Percentiles rank a stretch among this genome's conserved stretches.
These are phyloP conservation scores for Conchocele bisecta DNA, from an alignment of 2,888 invertebrate species.

Conservation along the genomic window DNA sequence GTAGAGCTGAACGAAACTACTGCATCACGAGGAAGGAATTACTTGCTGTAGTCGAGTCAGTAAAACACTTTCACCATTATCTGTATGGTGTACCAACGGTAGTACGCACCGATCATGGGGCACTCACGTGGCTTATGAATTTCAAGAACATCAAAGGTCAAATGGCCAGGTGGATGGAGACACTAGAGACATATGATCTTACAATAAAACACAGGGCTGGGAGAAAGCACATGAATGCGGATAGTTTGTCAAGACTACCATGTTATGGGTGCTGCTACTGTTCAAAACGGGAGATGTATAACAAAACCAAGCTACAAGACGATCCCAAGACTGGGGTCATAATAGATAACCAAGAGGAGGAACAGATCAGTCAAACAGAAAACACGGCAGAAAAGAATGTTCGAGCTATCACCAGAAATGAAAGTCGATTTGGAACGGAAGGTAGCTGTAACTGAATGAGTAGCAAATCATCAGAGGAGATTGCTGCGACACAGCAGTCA, in stretches of 20 bases:
- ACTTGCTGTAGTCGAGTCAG: slow-evolving; percentile 35
- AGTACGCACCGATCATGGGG: slow-evolving; percentile 54
- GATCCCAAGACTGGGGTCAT: too few species aligned
- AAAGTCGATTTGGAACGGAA: too few species aligned
- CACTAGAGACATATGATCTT: slow-evolving; percentile 27
- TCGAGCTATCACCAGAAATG: too few species aligned
- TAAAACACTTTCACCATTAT: slow-evolving; percentile 53
- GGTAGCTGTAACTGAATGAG: too few species aligned
- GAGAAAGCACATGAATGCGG: slow-evolving; percentile 23
- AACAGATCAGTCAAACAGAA: too few species aligned
- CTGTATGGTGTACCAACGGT: slow-evolving; percentile 41
- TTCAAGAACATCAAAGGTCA: slow-evolving; percentile 39
- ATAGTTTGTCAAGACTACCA: slow-evolving; percentile 16
- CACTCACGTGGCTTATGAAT: slow-evolving; percentile 42
- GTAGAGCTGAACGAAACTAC: slow-evolving; percentile 18
- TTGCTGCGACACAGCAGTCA: too few species aligned
- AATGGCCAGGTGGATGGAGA: slow-evolving; percentile 30
- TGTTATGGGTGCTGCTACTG: slow-evolving; percentile 16
- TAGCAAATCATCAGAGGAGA: too few species aligned
- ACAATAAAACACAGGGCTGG: slow-evolving; percentile 22
- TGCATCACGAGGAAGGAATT: slow-evolving; percentile 43
- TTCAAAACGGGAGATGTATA: slow-evolving; percentile 8
- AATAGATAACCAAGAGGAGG: too few species aligned
- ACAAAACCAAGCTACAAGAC: too few species aligned
- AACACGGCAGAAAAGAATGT: too few species aligned